Conservation (phyloP, 2,113 vertebrate genomes). For the Quiscalus mexicanus region DNA sequence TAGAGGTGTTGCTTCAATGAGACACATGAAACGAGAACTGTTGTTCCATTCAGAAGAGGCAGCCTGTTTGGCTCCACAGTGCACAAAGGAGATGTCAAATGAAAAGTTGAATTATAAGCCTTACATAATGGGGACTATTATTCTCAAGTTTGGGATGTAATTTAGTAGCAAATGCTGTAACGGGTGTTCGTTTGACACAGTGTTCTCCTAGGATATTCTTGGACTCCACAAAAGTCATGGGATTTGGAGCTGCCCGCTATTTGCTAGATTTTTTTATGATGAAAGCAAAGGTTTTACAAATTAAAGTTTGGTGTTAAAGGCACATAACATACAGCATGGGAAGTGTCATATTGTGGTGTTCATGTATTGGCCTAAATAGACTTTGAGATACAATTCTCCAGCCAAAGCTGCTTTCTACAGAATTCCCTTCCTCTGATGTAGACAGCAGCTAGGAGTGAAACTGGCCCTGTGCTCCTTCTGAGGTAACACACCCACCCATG, state of each 20-base stretch:
- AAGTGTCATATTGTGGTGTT: neutral
- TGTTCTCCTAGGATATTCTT: neutral
- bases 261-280: neutral
- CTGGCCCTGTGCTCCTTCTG: neutral
- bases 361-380: neutral
- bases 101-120: slow-evolving; percentile 24
- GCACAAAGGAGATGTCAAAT: slow-evolving; percentile 47
- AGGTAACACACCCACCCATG: neutral
- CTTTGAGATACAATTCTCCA: neutral
- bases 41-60: slow-evolving; percentile 23
- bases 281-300: neutral
- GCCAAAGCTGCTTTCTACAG: neutral
- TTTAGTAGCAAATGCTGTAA: slow-evolving; percentile 1
- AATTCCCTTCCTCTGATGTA: neutral
- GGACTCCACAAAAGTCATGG: neutral
- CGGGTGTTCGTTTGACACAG: neutral
- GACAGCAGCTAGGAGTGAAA: neutral
- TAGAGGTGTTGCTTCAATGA: slow-evolving; percentile 18
- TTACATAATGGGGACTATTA: slow-evolving; percentile 16
- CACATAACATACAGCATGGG: neutral
- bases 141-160: slow-evolving; percentile 15
- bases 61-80: slow-evolving; percentile 2
- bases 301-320: neutral
- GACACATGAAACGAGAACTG: neutral
- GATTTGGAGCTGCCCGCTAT: neutral